Base-by-base conservation (phyloP, 2,797 vertebrate species). In the Phoebastria nigripes region DNA sequence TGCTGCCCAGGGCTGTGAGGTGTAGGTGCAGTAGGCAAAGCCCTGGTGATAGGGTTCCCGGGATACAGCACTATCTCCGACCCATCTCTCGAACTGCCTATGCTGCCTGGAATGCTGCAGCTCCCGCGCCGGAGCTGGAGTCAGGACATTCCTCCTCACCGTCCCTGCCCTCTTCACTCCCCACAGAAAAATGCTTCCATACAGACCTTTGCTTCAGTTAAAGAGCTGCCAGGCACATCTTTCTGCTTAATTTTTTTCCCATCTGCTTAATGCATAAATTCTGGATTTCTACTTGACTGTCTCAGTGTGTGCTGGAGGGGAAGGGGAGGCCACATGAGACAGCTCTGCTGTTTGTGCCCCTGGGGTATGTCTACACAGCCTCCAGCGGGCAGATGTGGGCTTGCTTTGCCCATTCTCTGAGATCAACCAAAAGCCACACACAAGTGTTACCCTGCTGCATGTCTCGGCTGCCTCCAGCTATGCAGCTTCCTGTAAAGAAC, bases 341-440 rank as follows among this genome's bases (percentile, higher is more conserved):
- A 83, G 46, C 87, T 72, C 39, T 80, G 56, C 65, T 89, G 44
- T 12, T 88, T 83, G 79, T 76, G 65, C 72, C 92, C 72, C 7
- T 1, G 16, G 67, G 84, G 1, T 19, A 17, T n/a, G 82, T 65
- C 84, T 90, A 26, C 74, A 19, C 0, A 0, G 61, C 35, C 86
- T 80, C 22, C 86, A 35, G 71, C 0, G 0, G 71, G 67, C 83
- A 92, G 78, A 82, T 87, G 39, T 49, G 51, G 87, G 47, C 74
- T 94, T 92, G 81, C 78, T 93, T 59, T 73, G 66, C n/a, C 51
- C 14, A 0, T 73, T 63, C 47, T 59, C 70, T 44, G 44, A 49
- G 61, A 63, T 39, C n/a, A 78, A 20, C 55, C 42, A 55, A 89
- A 91, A 90, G 31, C 77, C 62, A 59, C 46, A 41, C 39, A 19